Percentiles rank a stretch among this genome's conserved stretches.
Conservation (phyloP, 2,113 vertebrate genomes). For the Sebastes schlegelii region DNA sequence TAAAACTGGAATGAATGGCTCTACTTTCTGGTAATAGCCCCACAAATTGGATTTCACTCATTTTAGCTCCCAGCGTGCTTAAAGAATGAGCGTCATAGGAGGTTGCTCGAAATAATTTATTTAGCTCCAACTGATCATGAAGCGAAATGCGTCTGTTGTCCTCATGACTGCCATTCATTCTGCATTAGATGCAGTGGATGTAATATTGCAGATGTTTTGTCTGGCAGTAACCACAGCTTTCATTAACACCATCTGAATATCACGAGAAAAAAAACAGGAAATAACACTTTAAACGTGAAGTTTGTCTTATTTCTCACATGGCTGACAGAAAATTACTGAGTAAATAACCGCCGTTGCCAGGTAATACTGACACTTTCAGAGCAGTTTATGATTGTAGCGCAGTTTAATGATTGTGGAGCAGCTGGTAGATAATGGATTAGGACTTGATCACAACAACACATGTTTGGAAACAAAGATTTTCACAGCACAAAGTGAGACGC, state of each 20-base stretch:
- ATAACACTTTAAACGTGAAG: constrained; percentile 18
- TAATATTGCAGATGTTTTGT: constrained; percentile 22
- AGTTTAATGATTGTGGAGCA: constrained; percentile 25
- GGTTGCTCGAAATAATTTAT: background rate
- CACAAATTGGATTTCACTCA: constrained; percentile 23
- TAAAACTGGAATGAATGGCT: constrained; percentile 23
- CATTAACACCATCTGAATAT: constrained; percentile 10
- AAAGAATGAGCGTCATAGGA: constrained; percentile 18
- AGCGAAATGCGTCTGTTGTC: background rate
- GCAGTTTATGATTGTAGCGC: background rate
- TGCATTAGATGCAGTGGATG: constrained; percentile 13
- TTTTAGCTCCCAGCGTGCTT: background rate
- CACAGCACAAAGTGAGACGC: background rate
- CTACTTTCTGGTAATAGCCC: constrained; percentile 8
- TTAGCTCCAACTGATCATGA: constrained; percentile 3
- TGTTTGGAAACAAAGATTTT: background rate
- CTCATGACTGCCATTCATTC: constrained; percentile 25
- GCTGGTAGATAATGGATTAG: constrained; percentile 27
- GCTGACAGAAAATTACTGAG: background rate
- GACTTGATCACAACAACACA: background rate
- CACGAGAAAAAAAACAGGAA: constrained; percentile 9
- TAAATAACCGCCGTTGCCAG: constrained; percentile 10
- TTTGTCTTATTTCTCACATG: constrained; percentile 6
- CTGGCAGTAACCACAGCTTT: background rate
- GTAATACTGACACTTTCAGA: constrained; percentile 11